phyloP scores from a whole-genome alignment of 2,797 vertebrate genomes.

The Poecile montanus region DNA sequence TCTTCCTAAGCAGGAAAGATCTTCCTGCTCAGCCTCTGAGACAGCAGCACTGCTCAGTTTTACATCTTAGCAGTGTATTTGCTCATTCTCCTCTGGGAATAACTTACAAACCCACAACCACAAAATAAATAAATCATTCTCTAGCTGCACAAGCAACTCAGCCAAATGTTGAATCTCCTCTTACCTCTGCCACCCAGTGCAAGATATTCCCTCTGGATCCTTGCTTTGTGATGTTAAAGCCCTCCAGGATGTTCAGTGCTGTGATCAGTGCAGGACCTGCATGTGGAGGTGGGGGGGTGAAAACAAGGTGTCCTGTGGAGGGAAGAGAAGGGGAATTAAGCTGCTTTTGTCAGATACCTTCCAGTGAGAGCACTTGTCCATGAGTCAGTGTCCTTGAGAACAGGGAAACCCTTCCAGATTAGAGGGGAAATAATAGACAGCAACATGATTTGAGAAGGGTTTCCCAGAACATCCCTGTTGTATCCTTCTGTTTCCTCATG shows the following conservation, averaged over 20 bases:
- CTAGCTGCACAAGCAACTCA: not conserved
- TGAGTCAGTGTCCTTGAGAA: not conserved
- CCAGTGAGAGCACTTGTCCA: not conserved
- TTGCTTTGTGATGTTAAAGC: slow-evolving; percentile 90
- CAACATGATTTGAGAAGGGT: not conserved
- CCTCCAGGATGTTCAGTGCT: slow-evolving; percentile 95
- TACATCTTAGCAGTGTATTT: not conserved
- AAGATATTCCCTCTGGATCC: slow-evolving; percentile 81
- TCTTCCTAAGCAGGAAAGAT: not conserved
- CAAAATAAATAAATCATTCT: not conserved
- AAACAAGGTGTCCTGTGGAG: slow-evolving; percentile 88
- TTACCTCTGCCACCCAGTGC: slow-evolving; percentile 95
- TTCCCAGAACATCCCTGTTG: not conserved
- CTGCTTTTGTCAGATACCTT: not conserved
- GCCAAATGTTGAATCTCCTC: not conserved
- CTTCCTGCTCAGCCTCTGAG: not conserved
- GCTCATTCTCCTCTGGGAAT: not conserved
- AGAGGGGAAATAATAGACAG: not conserved
- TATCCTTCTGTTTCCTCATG: not conserved
- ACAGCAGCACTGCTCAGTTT: not conserved
- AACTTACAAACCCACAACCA: not conserved
- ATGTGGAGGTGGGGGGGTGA: slow-evolving; percentile 90
- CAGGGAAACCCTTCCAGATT: not conserved
- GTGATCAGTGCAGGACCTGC: slow-evolving; percentile 91
- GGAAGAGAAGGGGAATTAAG: slow-evolving; percentile 24